Conservation (phyloP, 2,888 invertebrate species). For the Tolmerus cingulatus region DNA sequence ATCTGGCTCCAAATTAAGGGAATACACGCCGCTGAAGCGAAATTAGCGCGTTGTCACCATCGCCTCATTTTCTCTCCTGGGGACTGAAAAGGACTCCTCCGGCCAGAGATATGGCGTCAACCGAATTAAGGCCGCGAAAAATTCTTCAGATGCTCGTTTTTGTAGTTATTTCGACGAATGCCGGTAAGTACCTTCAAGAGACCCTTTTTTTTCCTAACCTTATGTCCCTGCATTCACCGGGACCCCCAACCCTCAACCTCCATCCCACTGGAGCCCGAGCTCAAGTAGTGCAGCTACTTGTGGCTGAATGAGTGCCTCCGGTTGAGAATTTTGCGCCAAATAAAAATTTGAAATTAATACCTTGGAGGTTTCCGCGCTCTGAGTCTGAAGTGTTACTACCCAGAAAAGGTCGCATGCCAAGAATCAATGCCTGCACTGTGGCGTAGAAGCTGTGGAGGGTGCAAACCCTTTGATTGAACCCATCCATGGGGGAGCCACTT, state of each 20-base stretch:
- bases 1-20: slow-evolving; percentile 9
- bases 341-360: neutral
- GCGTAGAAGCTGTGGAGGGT: neutral
- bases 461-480: neutral
- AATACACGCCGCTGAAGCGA: neutral
- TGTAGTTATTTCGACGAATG: slow-evolving; percentile 45
- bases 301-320: neutral
- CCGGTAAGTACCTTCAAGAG: slow-evolving; percentile 42
- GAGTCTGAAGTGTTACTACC: neutral
- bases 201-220: neutral
- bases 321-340: neutral
- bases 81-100: neutral
- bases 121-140: slow-evolving; percentile 11
- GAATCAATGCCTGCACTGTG: neutral
- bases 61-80: neutral
- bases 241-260: neutral
- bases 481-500: neutral
- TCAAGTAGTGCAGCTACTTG: neutral
- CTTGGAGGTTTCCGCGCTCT: neutral
- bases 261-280: neutral
- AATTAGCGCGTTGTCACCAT: neutral
- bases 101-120: slow-evolving; percentile 32
- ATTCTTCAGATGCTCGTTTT: slow-evolving; percentile 46
- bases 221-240: neutral
- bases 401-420: neutral